Evolutionary conservation across 2,113 vertebrate genomes (phyloP).

Genomic region (Poeciliopsis occidentalis): DNA sequence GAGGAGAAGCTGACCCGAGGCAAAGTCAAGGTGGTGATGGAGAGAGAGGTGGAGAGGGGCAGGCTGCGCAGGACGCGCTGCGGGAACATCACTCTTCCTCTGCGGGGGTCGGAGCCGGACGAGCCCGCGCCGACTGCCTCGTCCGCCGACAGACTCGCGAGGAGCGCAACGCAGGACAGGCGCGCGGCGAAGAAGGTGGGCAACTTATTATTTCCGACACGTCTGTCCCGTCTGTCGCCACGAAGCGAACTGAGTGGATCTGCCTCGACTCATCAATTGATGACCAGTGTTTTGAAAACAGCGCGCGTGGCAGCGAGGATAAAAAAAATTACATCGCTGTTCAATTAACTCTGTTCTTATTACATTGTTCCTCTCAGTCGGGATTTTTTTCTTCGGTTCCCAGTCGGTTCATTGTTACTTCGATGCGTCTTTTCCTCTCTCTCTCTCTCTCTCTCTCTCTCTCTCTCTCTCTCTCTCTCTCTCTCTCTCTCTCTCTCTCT

Average conservation of each 20-base stretch:
- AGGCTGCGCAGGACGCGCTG: constrained; percentile 84
- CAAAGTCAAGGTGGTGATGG: constrained; percentile 84
- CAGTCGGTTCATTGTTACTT: neutral
- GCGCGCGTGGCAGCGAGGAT: neutral
- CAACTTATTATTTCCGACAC: constrained; percentile 73
- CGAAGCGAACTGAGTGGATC: neutral
- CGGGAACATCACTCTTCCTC: constrained; percentile 82
- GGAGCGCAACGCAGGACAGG: constrained; percentile 72
- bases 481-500: neutral
- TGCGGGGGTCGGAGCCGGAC: constrained; percentile 69
- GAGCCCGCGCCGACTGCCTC: constrained; percentile 33
- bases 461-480: too few species aligned
- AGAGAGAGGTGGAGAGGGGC: constrained; percentile 82
- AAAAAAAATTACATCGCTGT: neutral
- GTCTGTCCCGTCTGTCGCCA: constrained; percentile 38
- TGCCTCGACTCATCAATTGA: constrained; percentile 40
- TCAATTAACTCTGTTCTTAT: neutral
- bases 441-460: too few species aligned
- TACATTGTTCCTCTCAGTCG: neutral
- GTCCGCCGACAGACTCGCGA: constrained; percentile 57
- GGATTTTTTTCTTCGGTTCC: neutral
- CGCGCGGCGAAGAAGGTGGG: constrained; percentile 68
- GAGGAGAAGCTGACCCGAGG: constrained; percentile 82
- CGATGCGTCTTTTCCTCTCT: constrained; percentile 3
- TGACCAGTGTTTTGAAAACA: constrained; percentile 27